phyloP scores from a whole-genome alignment of 2,113 vertebrate genomes.

The Dissostichus mawsoni region DNA sequence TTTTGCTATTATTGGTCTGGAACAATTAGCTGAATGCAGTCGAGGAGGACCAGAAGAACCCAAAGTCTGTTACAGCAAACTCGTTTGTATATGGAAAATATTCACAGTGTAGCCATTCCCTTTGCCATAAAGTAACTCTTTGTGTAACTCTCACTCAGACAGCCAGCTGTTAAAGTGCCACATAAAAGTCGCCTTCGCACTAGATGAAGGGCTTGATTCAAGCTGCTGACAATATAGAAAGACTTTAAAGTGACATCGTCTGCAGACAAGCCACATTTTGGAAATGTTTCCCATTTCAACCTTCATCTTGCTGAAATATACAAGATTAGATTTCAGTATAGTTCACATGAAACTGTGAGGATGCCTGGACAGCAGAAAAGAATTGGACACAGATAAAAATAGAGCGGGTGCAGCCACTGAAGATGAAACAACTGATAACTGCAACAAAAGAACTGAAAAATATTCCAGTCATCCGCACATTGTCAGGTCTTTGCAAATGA shows the following conservation, averaged over 20 bases:
- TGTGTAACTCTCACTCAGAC: constrained; percentile 15
- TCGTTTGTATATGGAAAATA: constrained; percentile 24
- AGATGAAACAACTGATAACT: constrained; percentile 29
- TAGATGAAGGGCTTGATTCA: background rate
- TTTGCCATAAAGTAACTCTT: constrained; percentile 42
- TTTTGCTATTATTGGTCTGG: constrained; percentile 25
- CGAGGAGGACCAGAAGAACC: constrained; percentile 30
- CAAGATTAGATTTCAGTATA: constrained; percentile 36
- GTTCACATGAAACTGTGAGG: constrained; percentile 10
- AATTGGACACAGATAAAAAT: constrained; percentile 24
- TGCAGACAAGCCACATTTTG: constrained; percentile 7
- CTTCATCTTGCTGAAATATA: constrained; percentile 29
- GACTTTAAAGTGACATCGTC: background rate
- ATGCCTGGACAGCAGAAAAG: constrained; percentile 20
- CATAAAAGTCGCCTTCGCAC: constrained; percentile 22
- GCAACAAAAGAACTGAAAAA: background rate
- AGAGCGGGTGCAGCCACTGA: constrained; percentile 10
- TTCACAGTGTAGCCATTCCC: constrained; percentile 15
- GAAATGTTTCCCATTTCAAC: constrained; percentile 7
- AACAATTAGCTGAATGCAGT: constrained; percentile 41
- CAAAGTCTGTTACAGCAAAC: background rate
- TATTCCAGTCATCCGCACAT: background rate
- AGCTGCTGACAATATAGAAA: constrained; percentile 17
- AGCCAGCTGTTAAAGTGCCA: constrained; percentile 25
- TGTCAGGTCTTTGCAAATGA: background rate